A percentile compares a stretch with the other conserved stretches of the same genome.
Evolutionary conservation across 2,888 invertebrate species (phyloP).

Genomic region (Athalia rosae): DNA sequence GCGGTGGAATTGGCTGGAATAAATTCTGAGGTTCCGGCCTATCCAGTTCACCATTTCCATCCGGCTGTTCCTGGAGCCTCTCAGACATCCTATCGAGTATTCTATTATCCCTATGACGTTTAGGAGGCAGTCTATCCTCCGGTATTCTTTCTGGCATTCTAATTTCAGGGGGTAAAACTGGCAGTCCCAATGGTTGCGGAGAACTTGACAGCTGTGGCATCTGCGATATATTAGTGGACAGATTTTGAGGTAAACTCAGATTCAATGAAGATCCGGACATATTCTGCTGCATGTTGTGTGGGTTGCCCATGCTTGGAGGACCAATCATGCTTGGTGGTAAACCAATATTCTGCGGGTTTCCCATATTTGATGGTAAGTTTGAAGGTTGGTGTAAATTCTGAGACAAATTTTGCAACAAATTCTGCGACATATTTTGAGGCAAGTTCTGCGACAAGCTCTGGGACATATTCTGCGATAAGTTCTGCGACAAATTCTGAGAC

Average conservation of each 20-base stretch:
- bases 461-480: constrained; percentile 60
- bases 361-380: constrained; percentile 55
- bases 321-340: constrained; percentile 51
- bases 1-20: constrained; percentile 69
- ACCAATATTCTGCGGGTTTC: constrained; percentile 35
- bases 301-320: constrained; percentile 40
- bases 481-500: constrained; percentile 23
- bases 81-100: constrained; percentile 60
- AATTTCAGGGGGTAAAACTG: constrained; percentile 63
- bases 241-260: constrained; percentile 69
- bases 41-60: constrained; percentile 56
- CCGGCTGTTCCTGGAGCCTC: constrained; percentile 44
- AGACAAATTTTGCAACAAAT: constrained; percentile 55
- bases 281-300: constrained; percentile 55
- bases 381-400: constrained; percentile 53
- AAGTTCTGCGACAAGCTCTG: not conserved
- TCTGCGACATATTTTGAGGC: constrained; percentile 52
- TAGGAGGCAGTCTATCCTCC: constrained; percentile 46
- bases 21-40: constrained; percentile 64
- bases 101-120: constrained; percentile 56
- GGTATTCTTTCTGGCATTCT: constrained; percentile 47
- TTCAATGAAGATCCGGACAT: constrained; percentile 66
- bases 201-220: constrained; percentile 66
- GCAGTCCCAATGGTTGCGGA: constrained; percentile 67
- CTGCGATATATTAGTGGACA: constrained; percentile 65